Evolutionary conservation across 2,888 invertebrate species (phyloP).

Genomic region (Eupithecia subfuscata): DNA sequence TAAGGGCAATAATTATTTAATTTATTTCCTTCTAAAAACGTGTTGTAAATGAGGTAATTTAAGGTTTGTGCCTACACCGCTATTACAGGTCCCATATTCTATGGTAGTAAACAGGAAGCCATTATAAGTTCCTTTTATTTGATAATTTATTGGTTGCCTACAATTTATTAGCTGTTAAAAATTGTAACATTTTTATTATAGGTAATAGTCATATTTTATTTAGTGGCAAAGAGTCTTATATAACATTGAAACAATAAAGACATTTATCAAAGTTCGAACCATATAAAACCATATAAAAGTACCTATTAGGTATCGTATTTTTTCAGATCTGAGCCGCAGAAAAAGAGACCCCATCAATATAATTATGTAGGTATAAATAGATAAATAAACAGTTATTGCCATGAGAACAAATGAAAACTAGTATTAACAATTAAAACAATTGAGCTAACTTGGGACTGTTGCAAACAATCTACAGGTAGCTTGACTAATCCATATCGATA

Average conservation of each 20-base stretch:
- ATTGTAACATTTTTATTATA: neutral
- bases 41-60: constrained; percentile 1
- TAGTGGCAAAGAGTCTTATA: neutral
- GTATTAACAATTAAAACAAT: too few species aligned
- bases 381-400: too few species aligned
- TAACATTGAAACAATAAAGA: neutral
- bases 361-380: too few species aligned
- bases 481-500: too few species aligned
- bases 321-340: too few species aligned
- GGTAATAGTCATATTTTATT: neutral
- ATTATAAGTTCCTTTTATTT: neutral
- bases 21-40: neutral
- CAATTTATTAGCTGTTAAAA: neutral
- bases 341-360: too few species aligned
- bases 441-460: too few species aligned
- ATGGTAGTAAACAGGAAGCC: neutral
- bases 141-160: neutral
- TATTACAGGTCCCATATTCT: neutral
- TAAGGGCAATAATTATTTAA: neutral
- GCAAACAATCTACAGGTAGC: too few species aligned
- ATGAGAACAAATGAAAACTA: too few species aligned
- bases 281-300: too few species aligned
- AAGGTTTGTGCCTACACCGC: neutral
- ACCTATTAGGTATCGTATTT: too few species aligned
- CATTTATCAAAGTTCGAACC: neutral